A percentile compares a stretch with the other conserved stretches of the same genome.
These are phyloP conservation scores for Theonella swinhoei DNA, from an alignment of 37 sponge, comb jelly and placozoan genomes.

Conservation along the genomic window DNA sequence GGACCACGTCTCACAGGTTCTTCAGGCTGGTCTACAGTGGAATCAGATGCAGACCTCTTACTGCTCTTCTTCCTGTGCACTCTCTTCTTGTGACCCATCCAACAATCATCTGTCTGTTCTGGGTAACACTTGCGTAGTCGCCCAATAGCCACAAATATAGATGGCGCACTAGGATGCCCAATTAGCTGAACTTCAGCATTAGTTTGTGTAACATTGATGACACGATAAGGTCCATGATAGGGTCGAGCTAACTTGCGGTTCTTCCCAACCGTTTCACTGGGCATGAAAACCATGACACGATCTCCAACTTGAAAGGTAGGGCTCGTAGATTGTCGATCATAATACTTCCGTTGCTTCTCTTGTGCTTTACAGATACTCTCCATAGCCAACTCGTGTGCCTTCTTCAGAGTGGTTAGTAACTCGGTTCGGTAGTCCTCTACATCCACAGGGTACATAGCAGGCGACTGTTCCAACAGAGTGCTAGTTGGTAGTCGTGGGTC, in stretches of 20 bases:
- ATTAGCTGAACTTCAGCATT: conserved; percentile 2
- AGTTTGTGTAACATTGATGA: neutral
- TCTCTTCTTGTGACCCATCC: neutral
- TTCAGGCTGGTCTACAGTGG: neutral
- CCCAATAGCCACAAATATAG: conserved; percentile 13
- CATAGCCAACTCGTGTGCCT: conserved; percentile 13
- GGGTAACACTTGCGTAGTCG: conserved; percentile 5
- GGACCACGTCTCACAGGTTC: neutral
- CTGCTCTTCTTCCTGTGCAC: neutral
- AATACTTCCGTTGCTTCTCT: neutral
- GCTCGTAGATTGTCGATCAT: conserved; percentile 12
- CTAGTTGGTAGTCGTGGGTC: conserved; percentile 37
- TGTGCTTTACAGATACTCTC: conserved; percentile 19
- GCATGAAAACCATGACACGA: conserved; percentile 18
- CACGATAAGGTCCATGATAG: conserved; percentile 31
- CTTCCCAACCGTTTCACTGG: neutral
- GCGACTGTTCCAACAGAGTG: neutral
- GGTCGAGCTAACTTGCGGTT: conserved; percentile 21
- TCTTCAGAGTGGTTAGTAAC: neutral
- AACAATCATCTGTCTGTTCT: neutral
- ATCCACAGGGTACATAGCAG: conserved; percentile 1
- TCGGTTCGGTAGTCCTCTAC: conserved; percentile 26
- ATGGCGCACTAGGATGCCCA: neutral
- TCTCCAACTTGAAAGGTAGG: neutral
- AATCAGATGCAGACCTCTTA: neutral